Base-by-base conservation (phyloP, 2,797 vertebrate genomes). In the Sparidentex hasta region DNA sequence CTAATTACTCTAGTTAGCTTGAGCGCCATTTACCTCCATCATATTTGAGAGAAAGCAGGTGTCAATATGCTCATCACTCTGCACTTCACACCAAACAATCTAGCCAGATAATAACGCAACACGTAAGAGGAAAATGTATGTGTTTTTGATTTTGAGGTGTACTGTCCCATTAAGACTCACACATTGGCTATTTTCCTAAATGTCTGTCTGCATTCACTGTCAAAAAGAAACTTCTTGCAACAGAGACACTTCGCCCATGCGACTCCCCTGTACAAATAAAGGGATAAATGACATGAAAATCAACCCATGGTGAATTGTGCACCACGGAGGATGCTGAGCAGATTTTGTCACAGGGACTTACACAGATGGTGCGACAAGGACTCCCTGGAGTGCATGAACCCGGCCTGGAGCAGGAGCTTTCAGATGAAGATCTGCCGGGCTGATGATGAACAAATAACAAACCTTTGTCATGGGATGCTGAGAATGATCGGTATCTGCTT, bases 341-440 rank as follows among this genome's bases (percentile, higher is more conserved):
- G 65, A 71, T 9, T 50, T 33, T 50, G 52, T 13, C 13, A 3
- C 0, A 11, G 21, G 43, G 90, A 98, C 98, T 97, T 94, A 99
- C 98, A 92, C 97, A 99, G 94, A 99, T 97, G 21, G 96, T 97
- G 78, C 98, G 97, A 68, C 97, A 96, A 2, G 97, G 98, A 78
- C 97, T 99, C 50, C 97, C 96, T 56, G 98, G 96, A 71, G 98
- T 96, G 92, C 98, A 98, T 54, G 98, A 99, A 83, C 97, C 96
- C 23, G 97, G 97, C 89, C 98, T 94, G 90, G 98, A 99, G 88
- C 95, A 97, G 92, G 99, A 96, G 93, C 97, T 98, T 87, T 99
- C 98, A 7, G 97, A 98, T 4, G 98, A 99, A 5, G 97, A 97
- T 88, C 97, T 95, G 51, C 95, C 97, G 11, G 95, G 95, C 98